Evolutionary conservation across 2,888 invertebrate species (phyloP), one percentile per base, ranked within the genome.

Genomic region (Drosophila planitibia): DNA sequence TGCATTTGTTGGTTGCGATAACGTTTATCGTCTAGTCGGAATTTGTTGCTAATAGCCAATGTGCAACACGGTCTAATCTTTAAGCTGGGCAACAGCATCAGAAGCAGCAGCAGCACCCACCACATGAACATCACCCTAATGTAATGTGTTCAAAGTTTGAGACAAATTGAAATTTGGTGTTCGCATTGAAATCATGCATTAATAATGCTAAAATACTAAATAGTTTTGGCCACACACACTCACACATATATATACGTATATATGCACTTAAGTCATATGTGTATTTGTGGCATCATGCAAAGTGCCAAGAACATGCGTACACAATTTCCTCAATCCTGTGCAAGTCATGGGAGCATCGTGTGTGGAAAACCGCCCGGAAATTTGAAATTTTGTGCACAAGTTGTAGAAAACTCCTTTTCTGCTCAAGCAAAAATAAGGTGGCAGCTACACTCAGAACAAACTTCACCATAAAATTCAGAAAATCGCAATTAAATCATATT

Each of bases 251-350:
- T 41, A 65, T 28, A 60, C 37, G 54, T 3, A 9, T 19, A 39
- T 3, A 39, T 3, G 16, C 47, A 47, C 47, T 47, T 47, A 47
- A 7, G 47, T 22, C 16, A 9, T 25, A 47, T 4, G 16, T 47
- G 47, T 47, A 16, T 47, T 47, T 51, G 28, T 12, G 53, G 59
- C 69, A 69, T 74, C 55, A 70, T 69, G 66, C 73, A 75, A 77
- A 81, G 74, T 83, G 87, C 85, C 86, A 82, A 64, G 62, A 88
- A 90, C 90, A 88, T 87, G 90, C 81, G 89, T 88, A 90, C 70
- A 90, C 88, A 89, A 85, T 85, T 85, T 85, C 89, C 85, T 77
- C 64, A 77, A 75, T 68, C 72, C 66, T 71, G 47, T 44, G 69
- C 76, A 66, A 62, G 69, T 71, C 64, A 65, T 70, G 54, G 49